Conservation (phyloP, 2,113 vertebrate species). For the Callorhinus ursinus region DNA sequence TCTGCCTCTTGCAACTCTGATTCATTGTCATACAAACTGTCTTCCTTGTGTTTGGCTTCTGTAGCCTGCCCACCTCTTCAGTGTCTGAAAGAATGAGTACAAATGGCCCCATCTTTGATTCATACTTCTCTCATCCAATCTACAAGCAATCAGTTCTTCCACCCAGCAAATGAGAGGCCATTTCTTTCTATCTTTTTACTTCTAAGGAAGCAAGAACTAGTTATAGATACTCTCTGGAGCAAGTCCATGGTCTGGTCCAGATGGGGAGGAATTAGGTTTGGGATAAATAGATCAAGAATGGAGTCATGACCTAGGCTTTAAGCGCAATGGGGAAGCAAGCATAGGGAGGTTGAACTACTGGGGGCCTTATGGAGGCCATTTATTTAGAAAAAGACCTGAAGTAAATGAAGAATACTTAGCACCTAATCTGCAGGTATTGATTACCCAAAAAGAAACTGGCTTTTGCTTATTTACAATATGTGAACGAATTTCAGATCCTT, state of each 20-base stretch:
- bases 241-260: background rate
- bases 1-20: background rate
- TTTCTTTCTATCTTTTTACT: background rate
- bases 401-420: background rate
- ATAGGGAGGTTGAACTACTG: background rate
- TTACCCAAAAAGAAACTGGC: background rate
- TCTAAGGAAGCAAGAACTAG: background rate
- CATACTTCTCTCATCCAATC: background rate
- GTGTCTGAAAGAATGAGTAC: background rate
- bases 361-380: background rate
- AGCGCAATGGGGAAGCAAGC: background rate
- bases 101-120: background rate
- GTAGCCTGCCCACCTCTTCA: background rate
- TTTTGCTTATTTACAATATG: background rate
- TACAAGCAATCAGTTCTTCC: background rate
- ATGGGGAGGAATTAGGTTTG: background rate
- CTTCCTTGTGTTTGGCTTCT: background rate
- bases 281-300: background rate
- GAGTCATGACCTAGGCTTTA: background rate
- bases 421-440: background rate
- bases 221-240: background rate
- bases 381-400: background rate
- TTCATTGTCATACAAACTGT: background rate
- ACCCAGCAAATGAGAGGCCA: background rate
- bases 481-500: background rate